A percentile compares a stretch with the other conserved stretches of the same genome.
Evolutionary conservation across 64 coral and sea anemone species (phyloP).

Genomic region (Dendronephthya gigantea): DNA sequence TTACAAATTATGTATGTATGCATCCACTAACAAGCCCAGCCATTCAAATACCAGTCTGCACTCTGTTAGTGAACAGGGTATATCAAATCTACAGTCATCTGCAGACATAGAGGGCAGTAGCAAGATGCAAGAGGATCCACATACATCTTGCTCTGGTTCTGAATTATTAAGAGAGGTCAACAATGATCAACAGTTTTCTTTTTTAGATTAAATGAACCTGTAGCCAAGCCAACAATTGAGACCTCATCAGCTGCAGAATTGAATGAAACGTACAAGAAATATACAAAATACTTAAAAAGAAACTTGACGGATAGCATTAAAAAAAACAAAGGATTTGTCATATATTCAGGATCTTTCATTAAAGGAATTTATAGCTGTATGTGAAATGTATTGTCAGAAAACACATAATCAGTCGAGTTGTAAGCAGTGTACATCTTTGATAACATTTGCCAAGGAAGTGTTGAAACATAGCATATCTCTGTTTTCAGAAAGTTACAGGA

Average conservation of each 20-base stretch:
- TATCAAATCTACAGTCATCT: neutral
- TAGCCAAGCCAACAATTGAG: neutral
- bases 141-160: neutral
- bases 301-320: conserved; percentile 27
- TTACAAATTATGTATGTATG: neutral
- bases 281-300: conserved; percentile 28
- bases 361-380: conserved; percentile 28
- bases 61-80: neutral
- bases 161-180: neutral
- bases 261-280: neutral
- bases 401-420: neutral
- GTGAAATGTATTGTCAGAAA: conserved; percentile 21
- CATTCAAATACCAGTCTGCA: neutral
- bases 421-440: conserved; percentile 34
- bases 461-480: conserved; percentile 2
- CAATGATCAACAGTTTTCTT: neutral
- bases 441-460: conserved; percentile 30
- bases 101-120: neutral
- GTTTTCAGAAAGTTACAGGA: conserved; percentile 28
- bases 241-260: neutral
- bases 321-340: conserved; percentile 24
- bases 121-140: neutral
- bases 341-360: conserved; percentile 33
- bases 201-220: conserved; percentile 9
- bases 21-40: neutral